Conservation (phyloP, 2,797 vertebrate species). For the Bradypodion pumilum region DNA sequence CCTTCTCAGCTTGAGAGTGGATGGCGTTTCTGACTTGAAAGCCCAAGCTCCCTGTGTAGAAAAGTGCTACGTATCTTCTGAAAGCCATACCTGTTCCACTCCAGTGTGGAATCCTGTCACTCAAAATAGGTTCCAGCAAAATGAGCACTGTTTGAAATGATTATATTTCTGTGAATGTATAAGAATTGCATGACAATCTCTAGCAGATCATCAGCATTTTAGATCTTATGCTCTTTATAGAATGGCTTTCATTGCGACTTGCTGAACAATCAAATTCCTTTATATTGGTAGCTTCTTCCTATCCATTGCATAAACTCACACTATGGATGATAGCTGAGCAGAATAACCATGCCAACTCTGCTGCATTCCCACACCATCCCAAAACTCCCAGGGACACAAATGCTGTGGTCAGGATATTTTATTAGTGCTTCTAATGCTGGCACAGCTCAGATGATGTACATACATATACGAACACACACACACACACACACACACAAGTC, state of each 20-base stretch:
- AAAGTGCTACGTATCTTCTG: neutral
- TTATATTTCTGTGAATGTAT: neutral
- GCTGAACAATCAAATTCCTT: neutral
- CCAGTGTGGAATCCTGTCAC: neutral
- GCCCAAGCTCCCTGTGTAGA: neutral
- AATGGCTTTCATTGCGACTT: too few relatives aligned
- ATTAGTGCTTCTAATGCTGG: slow-evolving; percentile 42
- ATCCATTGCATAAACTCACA: neutral
- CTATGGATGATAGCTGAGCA: neutral
- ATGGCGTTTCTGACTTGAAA: neutral
- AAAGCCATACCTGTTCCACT: neutral
- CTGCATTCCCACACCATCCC: neutral
- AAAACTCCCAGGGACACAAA: slow-evolving; percentile 4
- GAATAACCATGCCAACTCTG: neutral
- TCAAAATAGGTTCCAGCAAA: neutral
- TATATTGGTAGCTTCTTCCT: neutral
- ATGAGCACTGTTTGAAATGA: neutral
- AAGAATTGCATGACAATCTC: neutral
- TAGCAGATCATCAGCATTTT: neutral
- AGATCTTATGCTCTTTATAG: too few relatives aligned
- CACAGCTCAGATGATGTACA: slow-evolving; percentile 26
- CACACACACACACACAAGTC: neutral
- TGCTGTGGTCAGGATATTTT: slow-evolving; percentile 37
- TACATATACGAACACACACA: slow-evolving; percentile 3
- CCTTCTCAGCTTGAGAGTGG: neutral